Percentiles rank a stretch among this genome's conserved stretches.
Conservation (phyloP, 2,888 invertebrate genomes). For the Xestia sexstrigata region DNA sequence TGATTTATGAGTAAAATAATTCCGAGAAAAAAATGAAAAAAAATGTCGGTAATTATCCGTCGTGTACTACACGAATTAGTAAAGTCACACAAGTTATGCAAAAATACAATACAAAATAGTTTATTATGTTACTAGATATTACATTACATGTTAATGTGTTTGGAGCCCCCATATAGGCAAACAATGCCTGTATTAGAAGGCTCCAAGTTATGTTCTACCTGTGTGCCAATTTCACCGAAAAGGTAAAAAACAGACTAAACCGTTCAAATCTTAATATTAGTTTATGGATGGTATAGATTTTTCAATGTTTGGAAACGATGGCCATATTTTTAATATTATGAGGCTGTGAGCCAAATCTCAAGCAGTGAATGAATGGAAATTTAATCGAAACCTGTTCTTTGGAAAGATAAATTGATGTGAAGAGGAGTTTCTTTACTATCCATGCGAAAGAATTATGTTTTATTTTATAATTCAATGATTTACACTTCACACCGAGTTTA, state of each 20-base stretch:
- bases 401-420: slow-evolving; percentile 24
- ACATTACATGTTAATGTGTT: too few species aligned
- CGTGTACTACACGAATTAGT: neutral
- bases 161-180: too few species aligned
- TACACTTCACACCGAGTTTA: neutral
- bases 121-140: too few species aligned
- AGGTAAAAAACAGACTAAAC: neutral
- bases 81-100: neutral
- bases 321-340: slow-evolving; percentile 54
- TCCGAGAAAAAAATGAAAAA: neutral
- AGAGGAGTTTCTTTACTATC: neutral
- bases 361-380: slow-evolving; percentile 55
- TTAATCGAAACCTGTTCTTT: slow-evolving; percentile 62
- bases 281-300: neutral
- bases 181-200: too few species aligned
- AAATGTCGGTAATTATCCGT: neutral
- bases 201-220: neutral
- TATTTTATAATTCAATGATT: neutral
- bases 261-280: neutral
- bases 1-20: neutral
- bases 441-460: neutral
- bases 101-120: too few species aligned
- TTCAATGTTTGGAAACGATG: slow-evolving; percentile 54
- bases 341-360: slow-evolving; percentile 53
- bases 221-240: neutral